phyloP scores from a whole-genome alignment of 2,113 vertebrate genomes.

The Gorsachius goisagi region DNA sequence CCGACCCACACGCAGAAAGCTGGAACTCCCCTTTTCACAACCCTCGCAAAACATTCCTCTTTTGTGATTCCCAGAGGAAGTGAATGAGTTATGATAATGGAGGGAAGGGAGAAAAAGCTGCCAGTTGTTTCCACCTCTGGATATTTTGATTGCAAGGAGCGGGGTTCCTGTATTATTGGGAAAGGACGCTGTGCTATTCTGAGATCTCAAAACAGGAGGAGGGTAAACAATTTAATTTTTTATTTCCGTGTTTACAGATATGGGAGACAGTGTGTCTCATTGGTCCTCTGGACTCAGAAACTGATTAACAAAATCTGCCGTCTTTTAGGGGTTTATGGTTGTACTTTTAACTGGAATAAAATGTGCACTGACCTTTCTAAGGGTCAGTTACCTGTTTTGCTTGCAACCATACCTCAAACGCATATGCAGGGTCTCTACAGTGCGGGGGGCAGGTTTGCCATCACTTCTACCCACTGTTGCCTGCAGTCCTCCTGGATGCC shows the following conservation, averaged over 20 bases:
- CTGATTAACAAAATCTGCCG: background rate
- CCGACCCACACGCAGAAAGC: background rate
- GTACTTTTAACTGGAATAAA: background rate
- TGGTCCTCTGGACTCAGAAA: background rate
- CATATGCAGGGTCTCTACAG: background rate
- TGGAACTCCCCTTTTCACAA: background rate
- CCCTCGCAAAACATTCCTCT: background rate
- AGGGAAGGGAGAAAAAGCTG: background rate
- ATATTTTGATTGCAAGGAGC: background rate
- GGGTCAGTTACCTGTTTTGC: background rate
- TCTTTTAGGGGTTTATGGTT: background rate
- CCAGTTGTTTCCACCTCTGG: background rate
- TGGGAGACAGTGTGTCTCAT: background rate
- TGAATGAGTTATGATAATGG: background rate
- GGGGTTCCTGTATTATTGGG: background rate
- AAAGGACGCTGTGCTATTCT: constrained; percentile 20
- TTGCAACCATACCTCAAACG: background rate
- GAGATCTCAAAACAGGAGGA: constrained; percentile 1
- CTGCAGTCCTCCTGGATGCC: fast-evolving
- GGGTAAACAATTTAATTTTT: background rate
- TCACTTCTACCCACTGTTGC: fast-evolving
- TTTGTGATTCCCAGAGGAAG: background rate
- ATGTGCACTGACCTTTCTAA: background rate
- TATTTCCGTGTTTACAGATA: background rate
- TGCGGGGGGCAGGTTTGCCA: fast-evolving